phyloP scores from a whole-genome alignment of 2,113 vertebrate species.

The Orycteropus afer region DNA sequence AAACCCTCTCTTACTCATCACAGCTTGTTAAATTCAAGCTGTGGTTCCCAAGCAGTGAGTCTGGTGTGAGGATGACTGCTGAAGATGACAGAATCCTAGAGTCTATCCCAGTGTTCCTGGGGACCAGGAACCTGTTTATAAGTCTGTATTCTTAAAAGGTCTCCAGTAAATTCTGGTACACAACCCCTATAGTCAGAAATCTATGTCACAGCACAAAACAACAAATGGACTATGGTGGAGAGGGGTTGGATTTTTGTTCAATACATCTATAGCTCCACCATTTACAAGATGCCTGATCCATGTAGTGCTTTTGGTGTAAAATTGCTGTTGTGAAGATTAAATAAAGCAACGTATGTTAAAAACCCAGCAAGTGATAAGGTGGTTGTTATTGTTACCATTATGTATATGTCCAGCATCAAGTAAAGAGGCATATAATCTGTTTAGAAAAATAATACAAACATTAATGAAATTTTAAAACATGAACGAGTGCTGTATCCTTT shows the following conservation, averaged over 20 bases:
- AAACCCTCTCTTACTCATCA: not conserved
- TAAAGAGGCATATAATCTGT: not conserved
- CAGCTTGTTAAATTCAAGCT: not conserved
- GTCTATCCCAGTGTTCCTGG: not conserved
- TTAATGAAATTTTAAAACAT: constrained; percentile 9
- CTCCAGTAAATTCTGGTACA: not conserved
- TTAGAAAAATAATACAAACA: constrained; percentile 43
- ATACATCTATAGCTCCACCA: not conserved
- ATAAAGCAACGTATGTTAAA: not conserved
- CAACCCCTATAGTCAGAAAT: not conserved
- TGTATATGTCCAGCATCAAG: not conserved
- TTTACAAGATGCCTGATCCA: not conserved
- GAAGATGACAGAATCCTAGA: not conserved
- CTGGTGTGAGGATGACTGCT: not conserved
- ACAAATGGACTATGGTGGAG: not conserved
- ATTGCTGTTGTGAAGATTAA: not conserved
- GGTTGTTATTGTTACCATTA: not conserved
- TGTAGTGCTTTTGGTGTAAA: not conserved
- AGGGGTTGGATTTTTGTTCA: not conserved
- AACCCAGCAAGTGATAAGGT: not conserved
- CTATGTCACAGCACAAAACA: not conserved
- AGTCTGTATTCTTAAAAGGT: not conserved
- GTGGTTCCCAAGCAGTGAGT: not conserved
- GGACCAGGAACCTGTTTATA: not conserved
- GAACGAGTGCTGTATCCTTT: not conserved